Evolutionary conservation across 1,140 invertebrate species (phyloP).

Genomic region (Hydropsyche tenuis): DNA sequence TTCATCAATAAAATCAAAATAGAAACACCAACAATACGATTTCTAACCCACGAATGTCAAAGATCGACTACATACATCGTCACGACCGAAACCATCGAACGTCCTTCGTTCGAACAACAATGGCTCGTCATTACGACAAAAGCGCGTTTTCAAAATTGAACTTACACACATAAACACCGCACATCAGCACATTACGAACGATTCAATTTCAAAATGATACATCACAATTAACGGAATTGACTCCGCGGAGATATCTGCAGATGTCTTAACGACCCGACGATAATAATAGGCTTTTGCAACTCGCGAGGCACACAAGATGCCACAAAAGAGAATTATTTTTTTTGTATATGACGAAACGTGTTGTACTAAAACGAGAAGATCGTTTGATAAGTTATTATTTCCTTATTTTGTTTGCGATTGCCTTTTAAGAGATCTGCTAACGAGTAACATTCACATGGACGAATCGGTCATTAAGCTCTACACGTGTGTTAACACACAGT

Average conservation of each 20-base stretch:
- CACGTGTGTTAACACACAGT: no score
- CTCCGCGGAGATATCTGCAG: not conserved
- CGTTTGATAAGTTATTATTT: conserved; percentile 14
- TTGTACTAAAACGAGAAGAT: not conserved
- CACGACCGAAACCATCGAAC: no score
- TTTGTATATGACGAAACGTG: not conserved
- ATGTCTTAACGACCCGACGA: not conserved
- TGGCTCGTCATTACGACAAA: not conserved
- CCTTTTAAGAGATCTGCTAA: not conserved
- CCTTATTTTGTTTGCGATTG: not conserved
- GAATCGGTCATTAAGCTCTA: no score
- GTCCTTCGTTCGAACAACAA: no score
- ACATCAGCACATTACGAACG: not conserved
- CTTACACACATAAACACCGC: not conserved
- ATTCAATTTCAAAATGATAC: conserved; percentile 16
- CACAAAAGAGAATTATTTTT: not conserved
- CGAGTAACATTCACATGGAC: not conserved
- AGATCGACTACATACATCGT: no score
- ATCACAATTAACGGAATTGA: conserved; percentile 2
- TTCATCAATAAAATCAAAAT: no score
- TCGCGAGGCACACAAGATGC: not conserved
- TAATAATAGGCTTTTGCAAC: conserved; percentile 5
- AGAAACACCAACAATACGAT: no score
- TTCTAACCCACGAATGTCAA: no score
- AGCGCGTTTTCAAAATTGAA: not conserved